Percentiles rank a stretch among this genome's conserved stretches.
These are phyloP conservation scores for Quadroppia sp. DNA, from an alignment of 2,888 invertebrate genomes.

Conservation along the genomic window DNA sequence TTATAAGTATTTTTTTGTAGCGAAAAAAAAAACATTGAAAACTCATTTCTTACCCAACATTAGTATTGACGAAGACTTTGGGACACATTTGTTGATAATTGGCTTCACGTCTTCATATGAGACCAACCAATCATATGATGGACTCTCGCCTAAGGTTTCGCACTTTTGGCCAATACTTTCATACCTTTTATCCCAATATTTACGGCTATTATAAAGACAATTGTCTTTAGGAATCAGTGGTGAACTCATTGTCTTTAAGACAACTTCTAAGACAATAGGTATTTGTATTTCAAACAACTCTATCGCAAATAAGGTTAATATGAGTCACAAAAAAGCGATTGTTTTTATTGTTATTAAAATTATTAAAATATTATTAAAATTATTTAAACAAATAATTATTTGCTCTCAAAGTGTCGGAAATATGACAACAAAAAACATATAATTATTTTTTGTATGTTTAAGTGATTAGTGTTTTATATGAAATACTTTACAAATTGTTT, in stretches of 20 bases:
- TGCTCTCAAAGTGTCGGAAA: no score
- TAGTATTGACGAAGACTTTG: slow-evolving; percentile 38
- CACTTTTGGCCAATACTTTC: not conserved
- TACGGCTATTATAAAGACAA: slow-evolving; percentile 25
- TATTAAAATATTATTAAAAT: no score
- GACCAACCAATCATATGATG: slow-evolving; percentile 43
- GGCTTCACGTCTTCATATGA: slow-evolving; percentile 31
- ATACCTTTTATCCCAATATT: slow-evolving; percentile 39
- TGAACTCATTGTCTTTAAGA: slow-evolving; percentile 24
- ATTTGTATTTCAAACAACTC: not conserved
- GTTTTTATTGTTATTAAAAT: no score
- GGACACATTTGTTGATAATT: slow-evolving; percentile 27
- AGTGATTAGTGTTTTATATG: no score
- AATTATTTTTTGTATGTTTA: no score
- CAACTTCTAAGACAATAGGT: slow-evolving; percentile 25
- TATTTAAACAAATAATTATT: no score
- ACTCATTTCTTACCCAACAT: slow-evolving; percentile 42
- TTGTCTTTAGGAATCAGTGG: slow-evolving; percentile 36
- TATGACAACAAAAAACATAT: no score
- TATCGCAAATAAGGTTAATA: not conserved
- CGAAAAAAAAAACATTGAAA: no score
- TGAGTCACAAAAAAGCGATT: not conserved
- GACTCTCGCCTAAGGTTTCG: no score
- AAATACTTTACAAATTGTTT: no score
- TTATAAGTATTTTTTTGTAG: no score